These are phyloP conservation scores for Molossus alvarezi DNA, from an alignment of 2,797 vertebrate species.

Conservation along the genomic window DNA sequence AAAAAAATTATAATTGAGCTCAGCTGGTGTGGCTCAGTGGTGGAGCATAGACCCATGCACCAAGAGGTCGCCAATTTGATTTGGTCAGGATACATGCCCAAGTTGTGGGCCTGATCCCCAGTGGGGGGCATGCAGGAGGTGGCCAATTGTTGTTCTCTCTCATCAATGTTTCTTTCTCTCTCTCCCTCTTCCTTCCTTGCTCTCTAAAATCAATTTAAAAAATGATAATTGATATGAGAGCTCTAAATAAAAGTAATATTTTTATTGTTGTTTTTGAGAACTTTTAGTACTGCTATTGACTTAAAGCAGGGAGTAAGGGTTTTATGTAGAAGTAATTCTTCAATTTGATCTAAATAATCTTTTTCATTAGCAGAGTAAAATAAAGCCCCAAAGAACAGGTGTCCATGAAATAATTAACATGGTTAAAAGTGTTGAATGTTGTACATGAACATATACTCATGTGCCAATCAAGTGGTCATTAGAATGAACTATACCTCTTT, in stretches of 20 bases:
- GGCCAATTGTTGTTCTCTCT: too few species aligned
- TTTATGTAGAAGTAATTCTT: not conserved
- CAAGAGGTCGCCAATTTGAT: too few species aligned
- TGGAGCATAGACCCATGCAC: too few species aligned
- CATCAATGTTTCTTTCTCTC: too few species aligned
- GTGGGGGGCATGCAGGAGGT: too few species aligned
- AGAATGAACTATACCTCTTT: not conserved
- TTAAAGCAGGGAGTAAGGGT: not conserved
- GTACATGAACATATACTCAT: not conserved
- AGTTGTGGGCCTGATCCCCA: too few species aligned
- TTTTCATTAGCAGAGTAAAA: not conserved
- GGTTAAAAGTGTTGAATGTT: not conserved
- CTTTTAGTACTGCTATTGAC: not conserved
- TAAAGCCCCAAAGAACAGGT: not conserved
- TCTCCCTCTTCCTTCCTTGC: too few species aligned
- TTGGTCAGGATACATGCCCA: too few species aligned
- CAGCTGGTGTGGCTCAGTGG: too few species aligned
- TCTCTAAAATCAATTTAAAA: not conserved
- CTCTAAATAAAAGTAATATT: not conserved
- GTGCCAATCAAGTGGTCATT: not conserved
- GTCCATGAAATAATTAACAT: not conserved
- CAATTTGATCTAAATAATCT: not conserved
- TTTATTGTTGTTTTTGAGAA: not conserved
- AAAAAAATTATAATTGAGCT: too few species aligned
- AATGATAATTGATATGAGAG: not conserved